phyloP scores from a whole-genome alignment of 1,140 invertebrate species.

The Trichonephila inaurata region DNA sequence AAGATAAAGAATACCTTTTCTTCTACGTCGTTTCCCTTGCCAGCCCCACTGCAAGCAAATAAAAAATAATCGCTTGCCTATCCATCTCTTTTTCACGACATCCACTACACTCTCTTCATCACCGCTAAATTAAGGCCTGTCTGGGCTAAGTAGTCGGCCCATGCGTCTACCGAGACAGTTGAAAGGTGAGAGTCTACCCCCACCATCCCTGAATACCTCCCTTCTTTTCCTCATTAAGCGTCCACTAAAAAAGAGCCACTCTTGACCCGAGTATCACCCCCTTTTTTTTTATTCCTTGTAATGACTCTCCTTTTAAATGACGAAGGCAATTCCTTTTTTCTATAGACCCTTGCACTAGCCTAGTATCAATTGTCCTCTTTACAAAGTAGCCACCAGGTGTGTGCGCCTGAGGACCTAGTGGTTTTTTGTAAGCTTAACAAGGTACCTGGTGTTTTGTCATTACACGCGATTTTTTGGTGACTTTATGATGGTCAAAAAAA shows the following conservation, averaged over 20 bases:
- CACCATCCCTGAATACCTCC: too few species aligned
- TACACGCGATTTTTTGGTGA: not conserved
- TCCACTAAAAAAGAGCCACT: too few species aligned
- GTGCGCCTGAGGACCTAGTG: not conserved
- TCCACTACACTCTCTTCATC: constrained; percentile 55
- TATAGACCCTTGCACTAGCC: not conserved
- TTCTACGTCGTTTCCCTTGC: not conserved
- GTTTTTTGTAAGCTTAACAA: not conserved
- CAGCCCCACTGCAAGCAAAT: constrained; percentile 9
- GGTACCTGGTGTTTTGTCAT: not conserved
- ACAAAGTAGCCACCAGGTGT: not conserved
- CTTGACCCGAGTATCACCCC: too few species aligned
- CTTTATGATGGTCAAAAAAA: not conserved
- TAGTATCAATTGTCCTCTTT: not conserved
- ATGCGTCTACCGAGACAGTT: constrained; percentile 59
- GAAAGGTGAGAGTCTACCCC: too few species aligned
- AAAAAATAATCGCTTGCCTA: constrained; percentile 60
- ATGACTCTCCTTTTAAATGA: not conserved
- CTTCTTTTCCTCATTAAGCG: not conserved
- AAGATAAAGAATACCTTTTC: constrained; percentile 3
- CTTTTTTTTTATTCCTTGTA: too few species aligned
- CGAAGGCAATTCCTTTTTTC: not conserved
- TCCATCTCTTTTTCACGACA: constrained; percentile 60
- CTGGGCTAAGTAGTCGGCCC: constrained; percentile 42
- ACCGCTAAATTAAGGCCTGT: constrained; percentile 67